phyloP scores from a whole-genome alignment of 1,140 invertebrate species.

The Eriocheir sinensis region DNA sequence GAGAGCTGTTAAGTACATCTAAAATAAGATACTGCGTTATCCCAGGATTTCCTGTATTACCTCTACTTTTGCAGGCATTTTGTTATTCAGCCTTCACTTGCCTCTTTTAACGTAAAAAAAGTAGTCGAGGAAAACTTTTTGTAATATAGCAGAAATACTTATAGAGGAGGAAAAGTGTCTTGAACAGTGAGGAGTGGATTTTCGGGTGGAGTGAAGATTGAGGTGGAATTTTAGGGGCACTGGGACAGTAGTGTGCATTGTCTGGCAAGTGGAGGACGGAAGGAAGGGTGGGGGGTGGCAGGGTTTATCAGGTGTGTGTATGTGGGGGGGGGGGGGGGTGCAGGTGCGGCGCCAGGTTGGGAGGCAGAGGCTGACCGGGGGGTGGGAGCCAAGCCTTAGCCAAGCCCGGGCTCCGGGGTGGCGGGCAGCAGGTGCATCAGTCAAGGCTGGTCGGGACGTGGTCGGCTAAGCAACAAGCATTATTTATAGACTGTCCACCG shows the following conservation, averaged over 20 bases:
- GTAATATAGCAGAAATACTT: no score
- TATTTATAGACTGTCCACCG: not conserved
- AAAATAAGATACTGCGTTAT: no score
- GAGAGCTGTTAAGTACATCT: no score
- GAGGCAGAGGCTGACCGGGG: not conserved
- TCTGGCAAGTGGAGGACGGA: not conserved
- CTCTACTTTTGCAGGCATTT: no score
- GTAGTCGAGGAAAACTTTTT: no score
- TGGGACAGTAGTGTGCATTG: not conserved
- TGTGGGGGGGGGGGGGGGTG: not conserved
- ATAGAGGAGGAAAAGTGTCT: not conserved
- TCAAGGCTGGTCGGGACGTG: not conserved
- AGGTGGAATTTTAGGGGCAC: not conserved
- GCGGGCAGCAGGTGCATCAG: conserved; percentile 1
- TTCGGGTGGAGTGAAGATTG: not conserved
- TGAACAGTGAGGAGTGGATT: not conserved
- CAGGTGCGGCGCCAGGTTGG: conserved; percentile 6
- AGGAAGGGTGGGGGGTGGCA: no score
- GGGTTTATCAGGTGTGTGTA: no score
- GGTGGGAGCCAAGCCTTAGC: no score
- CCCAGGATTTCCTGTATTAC: no score
- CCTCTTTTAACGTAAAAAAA: no score
- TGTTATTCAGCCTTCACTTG: no score
- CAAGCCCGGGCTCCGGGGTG: not conserved
- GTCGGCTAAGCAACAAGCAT: conserved; percentile 2